Base-by-base conservation (phyloP, 92 coral and sea anemone genomes). In the Blastomussa wellsi region DNA sequence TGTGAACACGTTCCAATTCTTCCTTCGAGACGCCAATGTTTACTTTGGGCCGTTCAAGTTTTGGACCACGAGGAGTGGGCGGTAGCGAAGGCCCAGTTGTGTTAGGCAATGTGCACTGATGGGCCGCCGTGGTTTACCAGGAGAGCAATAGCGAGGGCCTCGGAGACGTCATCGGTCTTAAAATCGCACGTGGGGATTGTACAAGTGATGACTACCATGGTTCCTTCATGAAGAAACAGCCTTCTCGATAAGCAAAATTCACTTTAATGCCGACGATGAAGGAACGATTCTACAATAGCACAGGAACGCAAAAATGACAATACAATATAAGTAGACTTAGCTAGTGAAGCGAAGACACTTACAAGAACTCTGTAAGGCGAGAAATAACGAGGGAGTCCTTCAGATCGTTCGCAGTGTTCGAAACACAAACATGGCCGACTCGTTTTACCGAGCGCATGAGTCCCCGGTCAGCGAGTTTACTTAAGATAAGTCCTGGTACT, bases 11-110 rank as follows among this genome's bases (percentile, higher is more conserved):
- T 88, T 91, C 88, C 89, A 88, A n/a, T 44, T 88, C 89, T 29
- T 88, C 88, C 6, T 41, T 52, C 31, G 87, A 80, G 36, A 84
- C 62, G 76, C 89, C 91, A 33, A 91, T 72, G 77, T 91, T 66
- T 2, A 84, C 78, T 64, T 84, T 91, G 38, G 91, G 91, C 72
- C 89, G 82, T 8, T 91, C 94, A 7, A 88, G 78, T 80, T 84
- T 91, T 4, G 94, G 91, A 37, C 90, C 89, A 16, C 52, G 72
- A 29, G 86, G 70, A 47, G 26, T n/a, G 53, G 74, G 80, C 8
- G 33, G 70, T 29, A 55, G 8, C 57, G 81, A 29, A 70, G 84
- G 65, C 55, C 59, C 77, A 7, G 81, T 26, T n/a, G 55, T 29
- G 41, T 2, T 57, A 7, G 35, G 80, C 48, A 9, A 49, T 49